Conservation (phyloP, 64 coral and sea anemone species). For the Astreopora myriophthalma region DNA sequence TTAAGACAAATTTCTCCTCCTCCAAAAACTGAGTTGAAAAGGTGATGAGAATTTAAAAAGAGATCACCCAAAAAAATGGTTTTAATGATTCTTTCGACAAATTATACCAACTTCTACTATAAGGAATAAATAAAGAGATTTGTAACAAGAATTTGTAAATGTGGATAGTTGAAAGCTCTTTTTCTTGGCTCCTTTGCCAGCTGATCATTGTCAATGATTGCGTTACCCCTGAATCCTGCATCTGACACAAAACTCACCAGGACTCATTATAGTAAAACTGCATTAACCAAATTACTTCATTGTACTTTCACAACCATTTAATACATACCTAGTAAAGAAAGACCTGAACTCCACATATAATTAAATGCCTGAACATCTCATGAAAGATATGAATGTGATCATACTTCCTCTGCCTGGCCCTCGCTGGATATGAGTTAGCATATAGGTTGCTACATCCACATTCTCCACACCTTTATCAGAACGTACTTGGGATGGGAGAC, state of each 20-base stretch:
- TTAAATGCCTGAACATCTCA: background rate
- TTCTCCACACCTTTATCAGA: constrained; percentile 11
- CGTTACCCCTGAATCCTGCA: background rate
- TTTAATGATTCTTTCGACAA: no score
- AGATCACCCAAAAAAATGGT: background rate
- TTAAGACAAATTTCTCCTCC: background rate
- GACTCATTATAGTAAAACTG: background rate
- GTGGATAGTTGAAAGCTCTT: no score
- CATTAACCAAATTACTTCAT: no score
- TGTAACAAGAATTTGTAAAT: no score
- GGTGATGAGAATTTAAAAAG: background rate
- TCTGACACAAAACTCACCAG: background rate
- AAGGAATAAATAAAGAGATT: no score
- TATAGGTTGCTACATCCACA: constrained; percentile 27
- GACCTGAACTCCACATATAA: background rate
- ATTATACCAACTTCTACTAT: no score
- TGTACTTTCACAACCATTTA: background rate
- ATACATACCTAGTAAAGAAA: background rate
- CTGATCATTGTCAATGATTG: background rate
- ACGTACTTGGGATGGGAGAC: background rate
- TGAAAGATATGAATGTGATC: background rate
- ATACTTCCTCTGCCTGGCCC: constrained; percentile 58
- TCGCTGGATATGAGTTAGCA: constrained; percentile 34
- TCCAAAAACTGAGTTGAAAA: background rate
- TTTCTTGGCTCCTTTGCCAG: no score